Percentiles rank a stretch among this genome's conserved stretches.
Conservation (phyloP, 1,140 invertebrate species). For the Drosophila malerkotliana region DNA sequence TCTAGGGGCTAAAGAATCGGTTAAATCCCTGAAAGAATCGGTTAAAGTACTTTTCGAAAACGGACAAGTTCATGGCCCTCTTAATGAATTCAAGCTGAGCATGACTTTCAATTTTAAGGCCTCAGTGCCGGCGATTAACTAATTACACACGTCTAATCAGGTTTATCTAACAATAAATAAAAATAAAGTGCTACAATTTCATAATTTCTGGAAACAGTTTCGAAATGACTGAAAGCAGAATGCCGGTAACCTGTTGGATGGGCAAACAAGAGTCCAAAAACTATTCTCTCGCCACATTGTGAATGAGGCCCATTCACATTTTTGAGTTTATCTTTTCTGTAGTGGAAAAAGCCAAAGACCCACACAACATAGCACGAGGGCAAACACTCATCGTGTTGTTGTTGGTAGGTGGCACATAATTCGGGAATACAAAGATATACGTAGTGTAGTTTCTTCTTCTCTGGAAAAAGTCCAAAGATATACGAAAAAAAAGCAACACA, state of each 20-base stretch:
- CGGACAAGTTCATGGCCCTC: slow-evolving; percentile 51
- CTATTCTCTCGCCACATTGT: slow-evolving; percentile 29
- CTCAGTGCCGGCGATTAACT: slow-evolving; percentile 18
- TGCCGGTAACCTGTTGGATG: slow-evolving; percentile 27
- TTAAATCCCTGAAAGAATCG: not conserved
- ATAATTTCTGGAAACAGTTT: slow-evolving; percentile 56
- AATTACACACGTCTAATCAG: slow-evolving; percentile 16
- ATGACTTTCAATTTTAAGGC: slow-evolving; percentile 61
- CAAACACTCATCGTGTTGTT: slow-evolving; percentile 30
- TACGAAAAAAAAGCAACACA: slow-evolving; percentile 15
- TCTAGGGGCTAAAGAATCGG: not conserved
- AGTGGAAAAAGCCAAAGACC: slow-evolving; percentile 73
- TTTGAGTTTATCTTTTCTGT: slow-evolving; percentile 48
- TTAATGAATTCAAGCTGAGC: slow-evolving; percentile 56
- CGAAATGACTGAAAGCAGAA: slow-evolving; percentile 35
- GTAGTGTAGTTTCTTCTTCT: slow-evolving; percentile 16
- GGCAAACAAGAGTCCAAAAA: slow-evolving; percentile 20
- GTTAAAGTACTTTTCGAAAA: slow-evolving; percentile 1
- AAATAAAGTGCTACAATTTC: slow-evolving; percentile 35
- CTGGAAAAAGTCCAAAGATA: slow-evolving; percentile 13
- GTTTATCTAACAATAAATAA: slow-evolving; percentile 14
- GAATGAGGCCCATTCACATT: slow-evolving; percentile 72
- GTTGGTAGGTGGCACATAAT: slow-evolving; percentile 9
- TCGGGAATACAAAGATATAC: slow-evolving; percentile 36
- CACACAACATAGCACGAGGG: slow-evolving; percentile 36